phyloP scores from a whole-genome alignment of 2,797 vertebrate genomes.

The Xerus rutilus region DNA sequence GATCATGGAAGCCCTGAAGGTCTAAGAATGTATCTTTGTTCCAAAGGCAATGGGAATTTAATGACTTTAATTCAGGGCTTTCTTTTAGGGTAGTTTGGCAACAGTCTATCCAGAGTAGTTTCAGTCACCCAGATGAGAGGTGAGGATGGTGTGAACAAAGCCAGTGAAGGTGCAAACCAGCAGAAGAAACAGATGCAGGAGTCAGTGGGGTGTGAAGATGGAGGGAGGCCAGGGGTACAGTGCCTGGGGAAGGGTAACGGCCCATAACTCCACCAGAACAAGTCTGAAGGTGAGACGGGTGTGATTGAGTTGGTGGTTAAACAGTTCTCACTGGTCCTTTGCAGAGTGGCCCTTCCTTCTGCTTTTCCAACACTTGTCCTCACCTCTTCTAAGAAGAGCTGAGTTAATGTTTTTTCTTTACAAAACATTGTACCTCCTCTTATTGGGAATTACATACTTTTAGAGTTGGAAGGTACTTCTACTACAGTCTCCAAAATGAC shows the following conservation, averaged over 20 bases:
- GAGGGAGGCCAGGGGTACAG: background rate
- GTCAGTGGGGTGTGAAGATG: background rate
- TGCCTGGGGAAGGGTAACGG: background rate
- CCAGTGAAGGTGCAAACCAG: background rate
- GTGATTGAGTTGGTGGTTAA: background rate
- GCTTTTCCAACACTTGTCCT: background rate
- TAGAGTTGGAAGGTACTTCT: background rate
- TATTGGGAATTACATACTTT: background rate
- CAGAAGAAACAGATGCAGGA: background rate
- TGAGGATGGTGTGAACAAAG: background rate
- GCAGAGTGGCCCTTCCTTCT: background rate
- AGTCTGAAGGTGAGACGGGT: background rate
- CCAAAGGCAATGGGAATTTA: background rate
- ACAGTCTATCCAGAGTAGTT: background rate
- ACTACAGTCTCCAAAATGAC: background rate
- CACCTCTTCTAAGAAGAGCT: background rate
- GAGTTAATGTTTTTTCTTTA: background rate
- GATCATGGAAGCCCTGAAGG: background rate
- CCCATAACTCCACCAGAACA: background rate
- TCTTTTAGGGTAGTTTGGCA: background rate
- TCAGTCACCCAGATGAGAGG: background rate
- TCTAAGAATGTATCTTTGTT: background rate
- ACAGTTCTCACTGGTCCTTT: background rate
- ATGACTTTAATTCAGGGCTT: background rate
- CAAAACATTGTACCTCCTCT: background rate